Base-by-base conservation (phyloP, 2,888 invertebrate species). In the Aphodius granarius region DNA sequence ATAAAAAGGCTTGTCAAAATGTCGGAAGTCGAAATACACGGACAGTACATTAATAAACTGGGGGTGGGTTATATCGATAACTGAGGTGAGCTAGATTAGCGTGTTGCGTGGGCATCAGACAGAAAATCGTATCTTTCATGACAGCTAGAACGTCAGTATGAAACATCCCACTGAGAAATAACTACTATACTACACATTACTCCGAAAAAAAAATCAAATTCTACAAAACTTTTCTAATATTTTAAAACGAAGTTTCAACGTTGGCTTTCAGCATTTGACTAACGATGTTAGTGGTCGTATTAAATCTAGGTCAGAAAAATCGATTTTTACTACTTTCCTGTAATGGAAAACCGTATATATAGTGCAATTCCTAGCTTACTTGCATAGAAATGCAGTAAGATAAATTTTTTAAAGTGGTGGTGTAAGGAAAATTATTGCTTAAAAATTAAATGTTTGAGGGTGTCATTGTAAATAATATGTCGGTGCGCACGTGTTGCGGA, bases 401-500 rank as follows among this genome's bases (percentile, higher is more conserved):
- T 43, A 43, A 13, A 43, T 43, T 43, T 43, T 23, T 43, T 43
- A 2, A 43, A 43, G n/a, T 43, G 43, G 6, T 2, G 4, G 43
- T 43, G 1, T n/a, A n/a, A n/a, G 43, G 43, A 43, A 43, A 43
- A 43, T 9, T 43, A 13, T 43, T 43, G 43, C 6, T 3, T 43
- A 43, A 43, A 43, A 43, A 43, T 3, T 43, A 3, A 43, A 43
- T 6, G 4, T 43, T 43, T 43, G 43, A 13, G 43, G 43, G 1
- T 2, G 43, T 6, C 13, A 5, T 23, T 43, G 13, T 43, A 43
- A 43, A 43, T 43, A 71, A 18, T 13, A 71, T 71, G 71, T 71
- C 78, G 74, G 77, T 78, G 78, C 79, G 79, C 79, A 79, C 78
- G 76, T 78, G 78, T 78, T 77, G 77, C 70, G 76, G 79, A 70